phyloP scores from a whole-genome alignment of 2,888 invertebrate genomes.

The Macaria notata region DNA sequence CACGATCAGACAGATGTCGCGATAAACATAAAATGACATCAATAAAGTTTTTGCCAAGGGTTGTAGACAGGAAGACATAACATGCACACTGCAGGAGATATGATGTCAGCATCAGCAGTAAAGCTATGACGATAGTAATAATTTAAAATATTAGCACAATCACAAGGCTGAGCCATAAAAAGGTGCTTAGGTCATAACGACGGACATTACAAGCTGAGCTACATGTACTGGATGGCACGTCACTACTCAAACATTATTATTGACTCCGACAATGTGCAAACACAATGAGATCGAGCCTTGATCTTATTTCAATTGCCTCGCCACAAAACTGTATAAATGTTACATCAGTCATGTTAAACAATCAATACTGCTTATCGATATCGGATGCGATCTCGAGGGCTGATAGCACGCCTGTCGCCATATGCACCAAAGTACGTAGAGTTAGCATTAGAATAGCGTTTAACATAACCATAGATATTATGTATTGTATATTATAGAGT shows the following conservation, averaged over 20 bases:
- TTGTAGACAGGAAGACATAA: conserved; percentile 3
- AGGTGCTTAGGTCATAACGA: conserved; percentile 21
- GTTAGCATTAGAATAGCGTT: conserved; percentile 12
- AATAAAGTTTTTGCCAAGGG: background rate
- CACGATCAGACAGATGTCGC: background rate
- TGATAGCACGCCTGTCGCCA: background rate
- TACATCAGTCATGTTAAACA: conserved; percentile 10
- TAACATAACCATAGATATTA: background rate
- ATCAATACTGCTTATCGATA: conserved; percentile 23
- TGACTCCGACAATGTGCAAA: no score
- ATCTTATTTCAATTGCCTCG: no score
- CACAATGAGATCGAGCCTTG: no score
- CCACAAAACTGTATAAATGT: background rate
- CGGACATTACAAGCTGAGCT: conserved; percentile 24
- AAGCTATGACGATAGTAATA: conserved; percentile 4
- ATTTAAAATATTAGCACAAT: conserved; percentile 8
- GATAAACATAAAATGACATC: background rate
- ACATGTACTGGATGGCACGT: no score
- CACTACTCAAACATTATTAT: no score
- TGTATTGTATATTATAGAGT: background rate
- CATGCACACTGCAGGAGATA: background rate
- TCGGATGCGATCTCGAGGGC: conserved; percentile 12
- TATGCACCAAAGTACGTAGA: background rate
- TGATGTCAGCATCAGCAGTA: conserved; percentile 10
- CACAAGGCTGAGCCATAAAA: conserved; percentile 20